Evolutionary conservation across 2,888 invertebrate species (phyloP).

Genomic region (Aphelenchoides bicaudatus): DNA sequence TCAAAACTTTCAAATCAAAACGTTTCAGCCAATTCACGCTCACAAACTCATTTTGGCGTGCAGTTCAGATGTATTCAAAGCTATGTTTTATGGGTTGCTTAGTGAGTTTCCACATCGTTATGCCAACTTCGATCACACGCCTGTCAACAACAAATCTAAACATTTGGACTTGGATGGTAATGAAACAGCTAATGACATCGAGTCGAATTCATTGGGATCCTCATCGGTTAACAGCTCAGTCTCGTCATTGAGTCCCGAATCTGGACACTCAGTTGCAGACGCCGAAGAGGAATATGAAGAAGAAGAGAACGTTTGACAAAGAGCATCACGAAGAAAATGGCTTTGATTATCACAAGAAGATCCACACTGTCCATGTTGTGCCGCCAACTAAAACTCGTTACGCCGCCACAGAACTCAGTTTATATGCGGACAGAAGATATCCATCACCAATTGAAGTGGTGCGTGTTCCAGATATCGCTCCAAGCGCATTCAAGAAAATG

Average conservation of each 20-base stretch:
- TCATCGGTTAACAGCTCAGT: slow-evolving; percentile 14
- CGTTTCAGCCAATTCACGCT: slow-evolving; percentile 31
- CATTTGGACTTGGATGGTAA: slow-evolving; percentile 9
- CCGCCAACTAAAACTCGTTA: slow-evolving; percentile 12
- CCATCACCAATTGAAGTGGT: slow-evolving; percentile 27
- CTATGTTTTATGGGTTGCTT: slow-evolving; percentile 39
- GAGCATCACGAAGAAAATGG: slow-evolving; percentile 15
- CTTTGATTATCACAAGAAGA: not conserved
- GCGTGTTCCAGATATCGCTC: slow-evolving; percentile 36
- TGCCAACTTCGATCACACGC: too few relatives aligned
- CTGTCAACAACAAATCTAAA: not conserved
- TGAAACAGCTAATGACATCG: slow-evolving; percentile 17
- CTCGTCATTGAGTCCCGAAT: not conserved
- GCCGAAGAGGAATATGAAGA: slow-evolving; percentile 24
- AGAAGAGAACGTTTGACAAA: not conserved
- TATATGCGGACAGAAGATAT: slow-evolving; percentile 13
- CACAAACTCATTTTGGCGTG: slow-evolving; percentile 39
- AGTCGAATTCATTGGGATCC: slow-evolving; percentile 14
- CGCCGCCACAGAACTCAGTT: slow-evolving; percentile 8
- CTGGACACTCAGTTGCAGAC: slow-evolving; percentile 3
- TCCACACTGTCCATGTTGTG: not conserved
- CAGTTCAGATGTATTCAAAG: slow-evolving; percentile 36
- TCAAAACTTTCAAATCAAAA: slow-evolving; percentile 1
- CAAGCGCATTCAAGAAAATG: slow-evolving; percentile 35
- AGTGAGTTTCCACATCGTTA: slow-evolving; percentile 3